Conservation (phyloP, 2,888 invertebrate genomes). For the Caenorhabditis japonica region DNA sequence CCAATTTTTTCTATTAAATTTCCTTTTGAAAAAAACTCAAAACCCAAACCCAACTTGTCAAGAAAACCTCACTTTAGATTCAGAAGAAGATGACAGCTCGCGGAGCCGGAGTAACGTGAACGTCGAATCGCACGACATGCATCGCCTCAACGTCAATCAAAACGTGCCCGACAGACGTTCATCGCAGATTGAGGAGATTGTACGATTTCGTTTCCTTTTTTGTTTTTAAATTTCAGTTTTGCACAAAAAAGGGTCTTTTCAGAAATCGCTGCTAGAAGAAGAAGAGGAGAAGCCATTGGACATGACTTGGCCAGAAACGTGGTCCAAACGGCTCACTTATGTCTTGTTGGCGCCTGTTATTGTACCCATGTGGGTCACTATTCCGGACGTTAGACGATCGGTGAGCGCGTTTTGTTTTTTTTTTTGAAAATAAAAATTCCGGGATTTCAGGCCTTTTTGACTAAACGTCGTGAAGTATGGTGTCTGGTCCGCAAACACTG, state of each 20-base stretch:
- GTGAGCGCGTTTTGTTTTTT: conserved; percentile 78
- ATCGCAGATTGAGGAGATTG: conserved; percentile 64
- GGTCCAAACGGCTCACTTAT: conserved; percentile 89
- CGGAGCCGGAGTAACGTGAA: conserved; percentile 50
- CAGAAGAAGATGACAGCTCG: conserved; percentile 53
- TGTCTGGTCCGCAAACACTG: too few species aligned
- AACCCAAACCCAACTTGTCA: too few species aligned
- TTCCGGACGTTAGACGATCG: conserved; percentile 93
- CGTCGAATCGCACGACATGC: conserved; percentile 47
- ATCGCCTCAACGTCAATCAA: conserved; percentile 45
- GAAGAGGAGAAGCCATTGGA: conserved; percentile 89
- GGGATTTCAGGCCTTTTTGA: too few species aligned
- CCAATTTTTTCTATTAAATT: too few species aligned
- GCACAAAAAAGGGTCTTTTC: conserved; percentile 23
- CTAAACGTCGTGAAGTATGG: too few species aligned
- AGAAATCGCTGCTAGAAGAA: conserved; percentile 74
- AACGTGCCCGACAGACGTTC: conserved; percentile 52
- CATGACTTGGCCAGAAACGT: conserved; percentile 93
- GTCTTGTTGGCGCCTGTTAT: conserved; percentile 93
- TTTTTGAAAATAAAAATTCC: too few species aligned
- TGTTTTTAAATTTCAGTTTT: conserved; percentile 24
- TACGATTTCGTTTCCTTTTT: too few species aligned
- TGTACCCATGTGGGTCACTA: conserved; percentile 94
- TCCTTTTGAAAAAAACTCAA: too few species aligned
- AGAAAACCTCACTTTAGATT: conserved; percentile 43